Percentiles rank a stretch among this genome's conserved stretches.
Evolutionary conservation across 2,113 vertebrate species (phyloP).

Genomic region (Chionodraco myersi): DNA sequence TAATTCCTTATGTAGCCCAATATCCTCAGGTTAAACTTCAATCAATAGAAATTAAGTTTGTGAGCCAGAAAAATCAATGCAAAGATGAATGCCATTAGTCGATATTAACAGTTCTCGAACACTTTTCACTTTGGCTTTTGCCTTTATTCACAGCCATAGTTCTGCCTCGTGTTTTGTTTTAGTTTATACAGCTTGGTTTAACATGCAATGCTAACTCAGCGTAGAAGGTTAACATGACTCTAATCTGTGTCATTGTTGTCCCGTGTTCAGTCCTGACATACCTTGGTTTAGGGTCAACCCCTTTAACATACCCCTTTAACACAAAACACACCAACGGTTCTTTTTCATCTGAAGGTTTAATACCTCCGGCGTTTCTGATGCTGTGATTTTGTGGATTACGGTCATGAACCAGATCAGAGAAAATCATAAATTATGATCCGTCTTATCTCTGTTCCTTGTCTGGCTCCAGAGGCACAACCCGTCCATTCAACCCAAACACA

Average conservation of each 20-base stretch:
- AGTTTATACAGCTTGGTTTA: neutral
- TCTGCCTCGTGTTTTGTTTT: neutral
- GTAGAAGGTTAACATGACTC: neutral
- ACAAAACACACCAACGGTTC: neutral
- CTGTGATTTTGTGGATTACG: constrained; percentile 37
- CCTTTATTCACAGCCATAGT: neutral
- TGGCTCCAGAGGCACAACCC: neutral
- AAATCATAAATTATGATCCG: constrained; percentile 28
- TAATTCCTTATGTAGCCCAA: neutral
- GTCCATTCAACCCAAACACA: constrained; percentile 4
- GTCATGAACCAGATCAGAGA: constrained; percentile 22
- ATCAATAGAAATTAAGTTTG: neutral
- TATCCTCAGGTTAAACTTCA: neutral
- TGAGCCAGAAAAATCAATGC: too few relatives aligned
- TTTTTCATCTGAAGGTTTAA: constrained; percentile 37
- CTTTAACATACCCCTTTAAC: neutral
- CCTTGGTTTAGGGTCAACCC: constrained; percentile 9
- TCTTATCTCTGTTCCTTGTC: neutral
- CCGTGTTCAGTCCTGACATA: neutral
- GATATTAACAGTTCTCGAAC: neutral
- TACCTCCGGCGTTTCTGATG: neutral
- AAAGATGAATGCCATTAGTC: neutral
- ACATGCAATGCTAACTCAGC: neutral
- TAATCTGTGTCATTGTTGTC: neutral
- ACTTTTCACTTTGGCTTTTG: neutral